Evolutionary conservation across 2,888 invertebrate species (phyloP), one percentile per base, ranked within the genome.

Genomic region (Yponomeuta cagnagella): DNA sequence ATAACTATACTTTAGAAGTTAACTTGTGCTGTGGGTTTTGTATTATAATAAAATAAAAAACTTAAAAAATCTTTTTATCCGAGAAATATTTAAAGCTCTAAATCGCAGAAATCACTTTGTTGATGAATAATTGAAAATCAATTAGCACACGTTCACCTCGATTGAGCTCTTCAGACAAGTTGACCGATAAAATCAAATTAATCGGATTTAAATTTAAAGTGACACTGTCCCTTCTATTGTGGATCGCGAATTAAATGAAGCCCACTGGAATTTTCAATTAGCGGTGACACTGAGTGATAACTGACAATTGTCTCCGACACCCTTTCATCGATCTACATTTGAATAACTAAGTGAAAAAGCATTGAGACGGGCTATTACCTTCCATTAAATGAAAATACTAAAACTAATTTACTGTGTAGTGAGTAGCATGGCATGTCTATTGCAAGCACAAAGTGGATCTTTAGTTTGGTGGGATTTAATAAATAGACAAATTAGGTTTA

Each of bases 241-340:
- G 85, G 84, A 89, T 88, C 79, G 82, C 85, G 88, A 88, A 88
- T 90, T 85, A 89, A 90, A 90, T 88, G 88, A 84, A 84, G 84
- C 87, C 82, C 84, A 88, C 84, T 85, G 83, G 89, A 88, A 88
- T 89, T 88, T 89, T 87, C 90, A 91, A 91, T 92, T 91, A 91
- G 90, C 77, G 84, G 76, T 79, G 91, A 90, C 91, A 87, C 85
- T 89, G 91, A 91, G 87, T 84, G 89, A 91, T 91, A 80, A 82
- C 80, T 84, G 85, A 88, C 90, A 85, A 90, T 90, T 88, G 90
- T 90, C 89, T 86, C 79, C 79, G 81, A 81, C 83, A 84, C 79
- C 82, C 79, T 83, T 82, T 85, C 89, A 90, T 91, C 85, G 83
- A 84, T 91, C 91, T 90, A 86, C 89, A 88, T 90, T 90, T 89